Evolutionary conservation across 1,140 invertebrate genomes (phyloP).

Genomic region (Eriocheir sinensis): DNA sequence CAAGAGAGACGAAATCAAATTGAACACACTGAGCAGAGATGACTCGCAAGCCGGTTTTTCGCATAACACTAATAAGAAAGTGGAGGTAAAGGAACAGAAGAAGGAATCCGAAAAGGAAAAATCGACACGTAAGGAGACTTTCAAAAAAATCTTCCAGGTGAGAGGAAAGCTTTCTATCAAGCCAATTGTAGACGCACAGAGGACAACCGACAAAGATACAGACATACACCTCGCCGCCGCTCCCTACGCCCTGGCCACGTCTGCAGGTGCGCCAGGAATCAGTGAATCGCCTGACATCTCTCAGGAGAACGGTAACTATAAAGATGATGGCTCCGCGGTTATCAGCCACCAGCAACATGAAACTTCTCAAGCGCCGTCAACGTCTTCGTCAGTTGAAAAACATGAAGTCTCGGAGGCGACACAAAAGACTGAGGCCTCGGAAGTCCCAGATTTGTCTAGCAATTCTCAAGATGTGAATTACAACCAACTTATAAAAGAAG

Average conservation of each 20-base stretch:
- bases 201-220: constrained; percentile 56
- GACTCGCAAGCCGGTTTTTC: background rate
- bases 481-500: background rate
- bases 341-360: background rate
- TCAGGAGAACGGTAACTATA: constrained; percentile 58
- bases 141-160: constrained; percentile 71
- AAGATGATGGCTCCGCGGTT: background rate
- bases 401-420: background rate
- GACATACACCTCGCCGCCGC: constrained; percentile 62
- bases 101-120: constrained; percentile 47
- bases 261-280: background rate
- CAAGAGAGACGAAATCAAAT: constrained; percentile 53
- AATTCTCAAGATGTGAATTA: constrained; percentile 34
- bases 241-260: constrained; percentile 59
- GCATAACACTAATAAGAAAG: background rate
- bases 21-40: constrained; percentile 47
- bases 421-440: background rate
- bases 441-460: constrained; percentile 37
- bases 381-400: background rate
- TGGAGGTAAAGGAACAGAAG: background rate
- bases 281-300: constrained; percentile 60
- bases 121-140: constrained; percentile 52
- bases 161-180: constrained; percentile 68
- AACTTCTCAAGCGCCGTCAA: background rate
- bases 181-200: constrained; percentile 63